Percentiles rank a stretch among this genome's conserved stretches.
These are phyloP conservation scores for Perdix hodgsoniae DNA, from an alignment of 2,797 vertebrate genomes.

Conservation along the genomic window DNA sequence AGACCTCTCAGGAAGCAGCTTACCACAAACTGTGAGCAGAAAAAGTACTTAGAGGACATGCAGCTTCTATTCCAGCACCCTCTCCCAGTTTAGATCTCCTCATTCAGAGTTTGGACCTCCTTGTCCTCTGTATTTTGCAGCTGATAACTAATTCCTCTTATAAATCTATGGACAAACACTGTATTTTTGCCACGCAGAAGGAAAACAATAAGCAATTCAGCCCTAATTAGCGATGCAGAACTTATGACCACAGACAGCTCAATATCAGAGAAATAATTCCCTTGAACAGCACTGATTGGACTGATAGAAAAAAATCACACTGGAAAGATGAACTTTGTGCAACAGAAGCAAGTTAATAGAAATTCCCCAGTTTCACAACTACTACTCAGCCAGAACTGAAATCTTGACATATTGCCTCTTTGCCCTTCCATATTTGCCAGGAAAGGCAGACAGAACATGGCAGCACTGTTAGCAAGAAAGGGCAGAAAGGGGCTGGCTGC, in stretches of 20 bases:
- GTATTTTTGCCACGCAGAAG: background rate
- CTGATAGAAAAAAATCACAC: background rate
- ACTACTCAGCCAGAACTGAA: background rate
- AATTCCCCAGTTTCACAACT: background rate
- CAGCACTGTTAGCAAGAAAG: background rate
- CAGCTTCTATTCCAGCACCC: background rate
- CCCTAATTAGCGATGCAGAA: slow-evolving; percentile 54
- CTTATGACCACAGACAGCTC: slow-evolving; percentile 6
- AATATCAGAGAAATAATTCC: slow-evolving; percentile 18
- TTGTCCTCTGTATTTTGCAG: slow-evolving; percentile 36
- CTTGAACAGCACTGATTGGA: background rate
- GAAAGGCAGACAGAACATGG: background rate
- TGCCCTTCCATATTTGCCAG: background rate
- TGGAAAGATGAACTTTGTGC: background rate
- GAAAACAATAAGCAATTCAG: slow-evolving; percentile 17
- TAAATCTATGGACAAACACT: background rate
- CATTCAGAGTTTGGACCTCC: background rate
- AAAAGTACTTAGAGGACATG: background rate
- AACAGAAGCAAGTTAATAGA: background rate
- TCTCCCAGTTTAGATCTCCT: background rate
- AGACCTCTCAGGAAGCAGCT: slow-evolving; percentile 6
- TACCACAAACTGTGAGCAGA: background rate
- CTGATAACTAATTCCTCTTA: background rate
- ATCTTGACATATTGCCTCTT: background rate
- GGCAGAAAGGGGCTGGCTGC: background rate